Evolutionary conservation across 2,113 vertebrate species (phyloP).

Genomic region (Hyperopisus bebe): DNA sequence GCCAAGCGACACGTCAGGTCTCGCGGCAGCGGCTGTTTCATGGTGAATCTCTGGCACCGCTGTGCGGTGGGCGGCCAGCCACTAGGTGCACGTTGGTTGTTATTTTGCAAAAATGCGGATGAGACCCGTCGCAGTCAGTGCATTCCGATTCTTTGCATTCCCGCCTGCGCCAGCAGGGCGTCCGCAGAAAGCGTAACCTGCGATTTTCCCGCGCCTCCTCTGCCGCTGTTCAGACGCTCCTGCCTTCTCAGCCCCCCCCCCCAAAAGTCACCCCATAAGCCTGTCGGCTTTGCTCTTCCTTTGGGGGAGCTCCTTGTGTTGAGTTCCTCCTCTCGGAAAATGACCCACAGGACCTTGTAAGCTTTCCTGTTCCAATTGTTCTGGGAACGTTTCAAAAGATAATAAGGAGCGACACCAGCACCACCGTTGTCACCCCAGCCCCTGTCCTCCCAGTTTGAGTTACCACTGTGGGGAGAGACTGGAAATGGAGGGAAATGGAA

Average conservation of each 20-base stretch:
- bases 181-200: background rate
- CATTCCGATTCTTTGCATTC: background rate
- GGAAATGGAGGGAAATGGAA: background rate
- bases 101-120: background rate
- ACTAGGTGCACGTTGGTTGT: background rate
- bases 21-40: background rate
- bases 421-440: background rate
- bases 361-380: background rate
- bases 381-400: background rate
- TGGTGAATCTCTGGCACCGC: background rate
- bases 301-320: background rate
- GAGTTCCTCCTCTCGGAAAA: background rate
- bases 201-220: background rate
- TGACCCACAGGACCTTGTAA: background rate
- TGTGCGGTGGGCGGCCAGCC: background rate
- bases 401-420: background rate
- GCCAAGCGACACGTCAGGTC: background rate
- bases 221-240: background rate
- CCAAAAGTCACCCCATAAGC: background rate
- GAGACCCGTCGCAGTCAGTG: background rate
- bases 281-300: background rate
- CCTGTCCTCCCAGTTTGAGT: background rate
- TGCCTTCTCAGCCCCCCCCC: background rate
- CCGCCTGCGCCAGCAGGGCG: background rate
- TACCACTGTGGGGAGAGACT: background rate